Evolutionary conservation across 2,113 vertebrate species (phyloP).

Genomic region (Coregonus clupeaformis): DNA sequence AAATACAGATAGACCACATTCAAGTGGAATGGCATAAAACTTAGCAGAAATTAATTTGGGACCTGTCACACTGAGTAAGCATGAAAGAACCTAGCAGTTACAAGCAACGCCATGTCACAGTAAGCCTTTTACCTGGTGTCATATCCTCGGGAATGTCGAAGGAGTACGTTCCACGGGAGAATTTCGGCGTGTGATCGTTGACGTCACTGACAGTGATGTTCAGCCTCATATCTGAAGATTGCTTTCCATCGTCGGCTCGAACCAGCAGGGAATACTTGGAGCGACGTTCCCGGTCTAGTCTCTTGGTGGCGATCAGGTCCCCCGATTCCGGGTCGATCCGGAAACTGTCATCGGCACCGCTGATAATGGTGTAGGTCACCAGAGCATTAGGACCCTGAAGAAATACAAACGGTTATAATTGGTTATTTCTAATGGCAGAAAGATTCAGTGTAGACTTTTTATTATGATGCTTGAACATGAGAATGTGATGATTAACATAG

Average conservation of each 20-base stretch:
- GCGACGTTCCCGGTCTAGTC: conserved; percentile 89
- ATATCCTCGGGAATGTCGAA: conserved; percentile 92
- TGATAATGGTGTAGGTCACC: conserved; percentile 95
- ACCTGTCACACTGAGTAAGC: neutral
- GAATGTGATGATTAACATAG: too few relatives aligned
- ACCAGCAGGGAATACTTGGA: conserved; percentile 93
- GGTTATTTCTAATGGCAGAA: too few relatives aligned
- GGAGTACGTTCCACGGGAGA: conserved; percentile 88
- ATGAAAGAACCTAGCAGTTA: neutral
- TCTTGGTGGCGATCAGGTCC: conserved; percentile 88
- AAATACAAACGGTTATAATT: neutral
- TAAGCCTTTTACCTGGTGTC: conserved; percentile 77
- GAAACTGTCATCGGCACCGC: conserved; percentile 94
- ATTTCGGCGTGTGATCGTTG: conserved; percentile 93
- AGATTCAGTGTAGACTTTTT: too few relatives aligned
- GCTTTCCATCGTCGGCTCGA: conserved; percentile 90
- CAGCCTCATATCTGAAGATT: conserved; percentile 91
- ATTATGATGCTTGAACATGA: too few relatives aligned
- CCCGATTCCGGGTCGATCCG: conserved; percentile 93
- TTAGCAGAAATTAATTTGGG: too few relatives aligned
- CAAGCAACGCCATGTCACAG: too few relatives aligned
- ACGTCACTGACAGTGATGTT: conserved; percentile 94
- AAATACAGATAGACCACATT: conserved; percentile 5
- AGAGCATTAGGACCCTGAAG: conserved; percentile 93
- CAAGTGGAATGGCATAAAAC: neutral